These are phyloP conservation scores for Philopedon plagiatum DNA, from an alignment of 2,888 invertebrate genomes.

Conservation along the genomic window DNA sequence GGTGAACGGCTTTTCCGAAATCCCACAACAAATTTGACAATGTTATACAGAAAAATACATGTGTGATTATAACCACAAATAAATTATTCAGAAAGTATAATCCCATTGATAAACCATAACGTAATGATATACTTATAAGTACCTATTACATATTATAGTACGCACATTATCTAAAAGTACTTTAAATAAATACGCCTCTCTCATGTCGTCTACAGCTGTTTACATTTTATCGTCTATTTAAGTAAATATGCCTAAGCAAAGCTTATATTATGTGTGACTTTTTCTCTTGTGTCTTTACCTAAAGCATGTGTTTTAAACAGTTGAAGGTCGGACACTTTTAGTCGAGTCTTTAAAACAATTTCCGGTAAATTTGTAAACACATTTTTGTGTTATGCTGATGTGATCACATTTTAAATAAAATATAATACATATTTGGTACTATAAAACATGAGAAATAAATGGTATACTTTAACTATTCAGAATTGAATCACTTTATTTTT, in stretches of 20 bases:
- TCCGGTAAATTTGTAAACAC: slow-evolving; percentile 22
- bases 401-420: no score
- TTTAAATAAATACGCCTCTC: not conserved
- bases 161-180: not conserved
- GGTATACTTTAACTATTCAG: no score
- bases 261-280: not conserved
- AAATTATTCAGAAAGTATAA: no score
- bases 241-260: slow-evolving; percentile 22
- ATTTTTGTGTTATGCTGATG: no score
- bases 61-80: no score
- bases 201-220: slow-evolving; percentile 10
- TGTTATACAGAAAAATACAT: no score
- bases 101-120: not conserved
- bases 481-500: no score
- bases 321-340: slow-evolving; percentile 39
- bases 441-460: no score
- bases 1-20: no score
- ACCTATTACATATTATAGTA: not conserved
- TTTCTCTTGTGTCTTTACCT: slow-evolving; percentile 24
- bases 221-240: slow-evolving; percentile 31
- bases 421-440: no score
- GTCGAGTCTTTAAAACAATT: slow-evolving; percentile 10
- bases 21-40: no score
- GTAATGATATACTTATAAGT: no score
- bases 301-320: slow-evolving; percentile 34